Base-by-base conservation (phyloP, 2,113 vertebrate species). In the Xenotilapia caudafasciata region DNA sequence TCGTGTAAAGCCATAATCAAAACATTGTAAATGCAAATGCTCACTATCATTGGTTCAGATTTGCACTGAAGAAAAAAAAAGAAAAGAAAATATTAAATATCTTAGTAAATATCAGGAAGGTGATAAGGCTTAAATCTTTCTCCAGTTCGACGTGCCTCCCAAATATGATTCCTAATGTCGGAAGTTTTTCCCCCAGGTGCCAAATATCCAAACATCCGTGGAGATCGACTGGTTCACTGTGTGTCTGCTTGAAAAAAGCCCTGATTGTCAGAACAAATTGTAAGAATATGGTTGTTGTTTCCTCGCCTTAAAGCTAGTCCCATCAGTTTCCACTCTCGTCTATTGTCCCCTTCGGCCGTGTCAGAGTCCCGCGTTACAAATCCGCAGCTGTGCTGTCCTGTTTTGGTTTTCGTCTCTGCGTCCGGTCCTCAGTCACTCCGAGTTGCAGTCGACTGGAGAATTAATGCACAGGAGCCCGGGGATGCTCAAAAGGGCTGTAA, bases 251-350 rank as follows among this genome's bases (percentile, higher is more conserved):
- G 88, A 91, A 92, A 65, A 93, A 93, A 92, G 90, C 91, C 92
- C 93, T 96, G 96, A 96, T 97, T 96, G 96, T 96, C 95, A 95
- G 88, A 96, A 93, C 89, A 93, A 92, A 80, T 86, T 88, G 87
- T 88, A 83, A 90, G 88, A 87, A 83, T 54, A 70, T 81, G 83
- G 68, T 90, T 65, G 80, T 90, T 58, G 26, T 70, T 90, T 83
- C 82, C 86, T 55, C 10, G 83, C 88, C 92, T 92, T 96, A 95
- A 94, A 96, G 96, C 94, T 92, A 90, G 70, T 83, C 82, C 82
- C 23, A 15, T 88, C 86, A 73, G 45, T 15, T 17, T 68, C 87
- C 38, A 38, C 38, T 6, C 68, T 51, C 19, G 3, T 58, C 42
- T 5, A 23, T 40, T 33, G 23, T 42, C 70, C 55, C 26, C 23